Percentiles rank a stretch among this genome's conserved stretches.
Evolutionary conservation across 1,140 invertebrate species (phyloP).

Genomic region (Andrena cerasifolii): DNA sequence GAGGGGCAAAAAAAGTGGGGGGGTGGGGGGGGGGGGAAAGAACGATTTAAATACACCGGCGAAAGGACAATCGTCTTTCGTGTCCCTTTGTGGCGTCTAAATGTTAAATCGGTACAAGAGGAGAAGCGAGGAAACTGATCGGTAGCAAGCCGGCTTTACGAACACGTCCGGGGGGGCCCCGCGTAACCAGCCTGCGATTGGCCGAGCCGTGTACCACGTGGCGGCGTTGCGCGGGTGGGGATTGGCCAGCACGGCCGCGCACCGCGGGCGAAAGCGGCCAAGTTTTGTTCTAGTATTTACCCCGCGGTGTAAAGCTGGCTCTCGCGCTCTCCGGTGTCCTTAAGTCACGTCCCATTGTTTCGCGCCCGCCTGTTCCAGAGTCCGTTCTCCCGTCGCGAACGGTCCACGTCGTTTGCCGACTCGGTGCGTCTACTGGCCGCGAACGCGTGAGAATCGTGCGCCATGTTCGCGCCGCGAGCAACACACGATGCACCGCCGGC

Average conservation of each 20-base stretch:
- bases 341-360: slow-evolving; percentile 57
- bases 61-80: slow-evolving; percentile 1
- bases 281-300: slow-evolving; percentile 75
- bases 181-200: slow-evolving; percentile 60
- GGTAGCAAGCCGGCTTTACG: slow-evolving; percentile 45
- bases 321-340: slow-evolving; percentile 43
- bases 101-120: slow-evolving; percentile 48
- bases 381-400: not conserved
- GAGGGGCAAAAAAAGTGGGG: too few relatives aligned
- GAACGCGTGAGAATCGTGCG: slow-evolving; percentile 42
- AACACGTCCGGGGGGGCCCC: slow-evolving; percentile 30
- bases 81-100: slow-evolving; percentile 18
- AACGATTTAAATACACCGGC: slow-evolving; percentile 1
- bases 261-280: slow-evolving; percentile 66
- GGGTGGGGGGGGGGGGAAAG: too few relatives aligned
- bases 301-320: slow-evolving; percentile 69
- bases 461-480: slow-evolving; percentile 61
- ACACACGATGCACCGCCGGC: slow-evolving; percentile 55
- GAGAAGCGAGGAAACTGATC: slow-evolving; percentile 50
- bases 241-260: slow-evolving; percentile 67
- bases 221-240: slow-evolving; percentile 59
- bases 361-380: slow-evolving; percentile 1
- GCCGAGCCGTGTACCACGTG: slow-evolving; percentile 67
- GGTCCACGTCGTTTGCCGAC: not conserved
- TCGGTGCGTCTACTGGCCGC: not conserved